Conservation (phyloP, 2,113 vertebrate species). For the Colossoma macropomum region DNA sequence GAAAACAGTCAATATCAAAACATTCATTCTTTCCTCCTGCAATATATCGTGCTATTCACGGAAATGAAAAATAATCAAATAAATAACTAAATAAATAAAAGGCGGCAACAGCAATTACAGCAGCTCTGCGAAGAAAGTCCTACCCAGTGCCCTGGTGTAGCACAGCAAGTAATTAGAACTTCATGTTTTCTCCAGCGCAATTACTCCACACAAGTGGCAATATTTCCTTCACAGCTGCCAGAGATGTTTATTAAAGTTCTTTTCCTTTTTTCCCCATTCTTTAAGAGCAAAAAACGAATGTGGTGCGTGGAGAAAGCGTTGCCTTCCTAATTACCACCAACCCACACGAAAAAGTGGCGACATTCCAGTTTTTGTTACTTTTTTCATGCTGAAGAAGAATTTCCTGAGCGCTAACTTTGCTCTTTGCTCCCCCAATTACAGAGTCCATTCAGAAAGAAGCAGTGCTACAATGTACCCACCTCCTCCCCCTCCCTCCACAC, state of each 20-base stretch:
- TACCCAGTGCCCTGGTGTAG: background rate
- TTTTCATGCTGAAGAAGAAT: background rate
- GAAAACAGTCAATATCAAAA: background rate
- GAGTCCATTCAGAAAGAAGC: conserved; percentile 18
- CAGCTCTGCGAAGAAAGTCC: conserved; percentile 9
- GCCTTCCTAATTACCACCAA: conserved; percentile 28
- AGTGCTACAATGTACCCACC: background rate
- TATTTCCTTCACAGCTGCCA: conserved; percentile 32
- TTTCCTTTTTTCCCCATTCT: background rate
- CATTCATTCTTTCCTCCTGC: conserved; percentile 3
- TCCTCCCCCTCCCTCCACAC: background rate
- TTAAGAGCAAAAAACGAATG: conserved; percentile 34
- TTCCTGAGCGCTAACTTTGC: conserved; percentile 27
- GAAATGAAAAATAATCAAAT: background rate
- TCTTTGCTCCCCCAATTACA: conserved; percentile 40
- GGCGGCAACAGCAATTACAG: conserved; percentile 6
- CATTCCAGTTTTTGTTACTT: background rate
- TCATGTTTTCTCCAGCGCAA: conserved; percentile 27
- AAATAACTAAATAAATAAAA: conserved; percentile 21
- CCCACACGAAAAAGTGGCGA: background rate
- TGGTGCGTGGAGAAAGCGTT: conserved; percentile 17
- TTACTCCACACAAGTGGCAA: conserved; percentile 22
- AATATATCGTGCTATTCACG: background rate
- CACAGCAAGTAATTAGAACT: conserved; percentile 32
- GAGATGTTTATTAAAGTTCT: conserved; percentile 43